Base-by-base conservation (phyloP, 2,113 vertebrate genomes). In the Phrynosoma platyrhinos region DNA sequence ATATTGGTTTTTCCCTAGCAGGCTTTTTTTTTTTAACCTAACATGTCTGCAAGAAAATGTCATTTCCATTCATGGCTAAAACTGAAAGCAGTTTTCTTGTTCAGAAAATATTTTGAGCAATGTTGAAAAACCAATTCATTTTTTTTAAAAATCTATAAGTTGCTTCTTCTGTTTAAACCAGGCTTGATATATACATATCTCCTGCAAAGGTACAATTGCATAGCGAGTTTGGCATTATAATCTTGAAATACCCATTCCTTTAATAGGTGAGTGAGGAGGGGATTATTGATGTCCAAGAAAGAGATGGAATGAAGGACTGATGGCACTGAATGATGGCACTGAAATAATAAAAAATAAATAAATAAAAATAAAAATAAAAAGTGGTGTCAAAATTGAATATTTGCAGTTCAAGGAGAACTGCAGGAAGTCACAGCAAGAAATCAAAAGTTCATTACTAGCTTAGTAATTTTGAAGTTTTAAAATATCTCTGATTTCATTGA, bases 91-190 rank as follows among this genome's bases (percentile, higher is more conserved):
- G 6, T 23, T 25, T 78, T 18, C 14, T 32, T 71, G 85, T 79
- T 84, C 18, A 81, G 76, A 86, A 93, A 91, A 91, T 86, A 91
- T 55, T 55, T 72, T 74, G 25, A 9, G 10, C 30, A 40, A 9
- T 36, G 16, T 4, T 36, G 40, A 42, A n/a, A n/a, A 82, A 23
- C 4, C 16, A 4, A 9, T 64, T 81, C 6, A 25, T 30, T 47
- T 47, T 52, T 78, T 52, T 1, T 0, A 47, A 47, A 6, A 6
- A 4, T 47, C 47, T 47, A 4, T 4, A 47, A 47, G n/a, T 58
- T 80, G 30, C 5, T 47, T 80, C 47, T 9, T 58, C 20, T 80
- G 7, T 80, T 80, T 9, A 32, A 58, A 21, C 16, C 30, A 27
- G 53, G 30, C n/a, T 81, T 25, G 0, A 4, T 32, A 3, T 14